Evolutionary conservation across 2,113 vertebrate species (phyloP).

Genomic region (Hystrix brachyura): DNA sequence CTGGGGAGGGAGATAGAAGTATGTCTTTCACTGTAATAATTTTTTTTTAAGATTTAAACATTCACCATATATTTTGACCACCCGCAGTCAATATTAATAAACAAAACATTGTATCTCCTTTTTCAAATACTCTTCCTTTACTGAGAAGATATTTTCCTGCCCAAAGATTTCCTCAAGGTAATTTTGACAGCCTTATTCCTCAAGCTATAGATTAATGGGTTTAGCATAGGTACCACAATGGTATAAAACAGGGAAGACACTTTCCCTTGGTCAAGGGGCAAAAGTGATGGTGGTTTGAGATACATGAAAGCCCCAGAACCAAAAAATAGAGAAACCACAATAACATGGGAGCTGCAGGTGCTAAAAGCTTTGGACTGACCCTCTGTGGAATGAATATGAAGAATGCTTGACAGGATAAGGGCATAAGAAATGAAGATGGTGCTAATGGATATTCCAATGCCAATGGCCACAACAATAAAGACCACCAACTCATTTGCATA

Average conservation of each 20-base stretch:
- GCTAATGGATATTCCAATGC: background rate
- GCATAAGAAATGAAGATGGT: constrained; percentile 51
- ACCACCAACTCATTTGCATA: background rate
- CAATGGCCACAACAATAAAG: background rate
- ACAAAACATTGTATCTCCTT: background rate
- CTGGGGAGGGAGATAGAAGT: background rate
- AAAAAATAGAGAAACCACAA: constrained; percentile 60
- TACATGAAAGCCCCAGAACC: constrained; percentile 47
- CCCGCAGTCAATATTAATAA: background rate
- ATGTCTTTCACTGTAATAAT: background rate
- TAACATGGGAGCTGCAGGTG: constrained; percentile 54
- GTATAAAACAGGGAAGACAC: constrained; percentile 77
- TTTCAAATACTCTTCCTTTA: background rate
- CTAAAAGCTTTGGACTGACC: constrained; percentile 55
- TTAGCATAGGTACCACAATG: constrained; percentile 76
- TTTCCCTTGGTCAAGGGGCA: constrained; percentile 67
- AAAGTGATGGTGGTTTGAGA: constrained; percentile 63
- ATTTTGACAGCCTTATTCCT: constrained; percentile 80
- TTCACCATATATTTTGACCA: background rate
- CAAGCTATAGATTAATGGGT: constrained; percentile 78
- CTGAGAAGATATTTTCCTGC: constrained; percentile 44
- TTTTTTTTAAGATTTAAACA: background rate
- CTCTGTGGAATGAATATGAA: background rate
- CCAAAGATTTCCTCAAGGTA: constrained; percentile 58
- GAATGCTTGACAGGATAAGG: background rate